A percentile compares a stretch with the other conserved stretches of the same genome.
Conservation (phyloP, 2,888 invertebrate genomes). For the Eupithecia dodoneata region DNA sequence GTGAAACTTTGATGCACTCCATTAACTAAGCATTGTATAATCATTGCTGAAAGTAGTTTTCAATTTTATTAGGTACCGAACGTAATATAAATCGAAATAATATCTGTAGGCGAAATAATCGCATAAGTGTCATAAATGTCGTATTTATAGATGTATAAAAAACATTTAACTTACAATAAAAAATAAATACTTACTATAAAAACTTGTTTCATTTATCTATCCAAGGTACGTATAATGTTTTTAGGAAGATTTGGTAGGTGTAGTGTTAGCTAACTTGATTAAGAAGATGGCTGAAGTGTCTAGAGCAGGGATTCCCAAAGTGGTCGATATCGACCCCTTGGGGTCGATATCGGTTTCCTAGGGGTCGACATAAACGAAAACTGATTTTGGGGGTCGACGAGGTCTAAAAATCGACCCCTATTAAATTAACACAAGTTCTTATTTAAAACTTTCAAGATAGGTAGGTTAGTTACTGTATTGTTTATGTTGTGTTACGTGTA, state of each 20-base stretch:
- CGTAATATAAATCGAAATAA: neutral
- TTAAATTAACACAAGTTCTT: too few relatives aligned
- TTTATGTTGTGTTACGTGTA: too few relatives aligned
- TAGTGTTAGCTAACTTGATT: neutral
- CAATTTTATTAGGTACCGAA: neutral
- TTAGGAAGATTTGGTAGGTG: neutral
- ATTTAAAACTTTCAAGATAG: too few relatives aligned
- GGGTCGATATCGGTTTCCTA: too few relatives aligned
- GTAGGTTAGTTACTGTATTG: too few relatives aligned
- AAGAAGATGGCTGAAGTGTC: neutral
- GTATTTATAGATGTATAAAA: neutral
- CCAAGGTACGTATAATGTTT: neutral
- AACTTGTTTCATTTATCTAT: neutral
- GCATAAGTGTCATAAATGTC: neutral
- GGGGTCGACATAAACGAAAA: too few relatives aligned
- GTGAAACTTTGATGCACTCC: neutral
- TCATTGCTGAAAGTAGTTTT: neutral
- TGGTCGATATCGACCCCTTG: too few relatives aligned
- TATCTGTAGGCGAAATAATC: constrained; percentile 1
- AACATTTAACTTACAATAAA: neutral
- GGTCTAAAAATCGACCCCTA: too few relatives aligned
- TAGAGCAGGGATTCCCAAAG: too few relatives aligned
- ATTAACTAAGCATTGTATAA: neutral
- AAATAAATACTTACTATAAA: neutral
- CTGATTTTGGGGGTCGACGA: too few relatives aligned